A percentile compares a stretch with the other conserved stretches of the same genome.
phyloP scores from a whole-genome alignment of 2,888 invertebrate species.

The Pegoplata infirma region DNA sequence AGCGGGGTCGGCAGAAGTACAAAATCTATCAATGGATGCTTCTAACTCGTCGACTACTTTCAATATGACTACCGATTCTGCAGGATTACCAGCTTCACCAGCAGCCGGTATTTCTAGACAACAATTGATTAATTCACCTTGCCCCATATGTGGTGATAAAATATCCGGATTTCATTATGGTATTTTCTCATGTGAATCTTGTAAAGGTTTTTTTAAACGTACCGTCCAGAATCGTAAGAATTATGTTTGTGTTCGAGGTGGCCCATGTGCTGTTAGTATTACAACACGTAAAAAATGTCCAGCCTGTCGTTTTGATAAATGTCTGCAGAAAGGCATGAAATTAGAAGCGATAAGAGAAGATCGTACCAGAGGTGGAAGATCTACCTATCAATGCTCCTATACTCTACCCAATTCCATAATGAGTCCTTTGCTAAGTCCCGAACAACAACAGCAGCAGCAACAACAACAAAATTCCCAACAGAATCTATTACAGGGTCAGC shows the following conservation, averaged over 20 bases:
- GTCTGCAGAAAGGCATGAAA: conserved; percentile 97
- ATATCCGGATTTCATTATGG: conserved; percentile 99
- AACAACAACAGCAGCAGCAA: conserved; percentile 70
- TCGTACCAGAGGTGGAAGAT: conserved; percentile 95
- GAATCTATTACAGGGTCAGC: conserved; percentile 62
- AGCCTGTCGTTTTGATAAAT: conserved; percentile 97
- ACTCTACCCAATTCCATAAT: conserved; percentile 87
- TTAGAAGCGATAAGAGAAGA: conserved; percentile 97
- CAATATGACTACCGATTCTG: conserved; percentile 64
- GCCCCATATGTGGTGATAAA: conserved; percentile 96
- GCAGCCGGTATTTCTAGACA: conserved; percentile 90
- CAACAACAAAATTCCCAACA: conserved; percentile 62
- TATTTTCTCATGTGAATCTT: conserved; percentile 98
- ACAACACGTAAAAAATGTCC: conserved; percentile 97
- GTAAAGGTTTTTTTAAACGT: conserved; percentile 98
- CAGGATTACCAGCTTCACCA: conserved; percentile 75
- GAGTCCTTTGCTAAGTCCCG: conserved; percentile 78
- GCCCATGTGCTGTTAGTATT: conserved; percentile 94
- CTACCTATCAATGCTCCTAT: conserved; percentile 97
- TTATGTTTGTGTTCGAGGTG: conserved; percentile 94
- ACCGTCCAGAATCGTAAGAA: conserved; percentile 99
- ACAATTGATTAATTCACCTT: conserved; percentile 94
- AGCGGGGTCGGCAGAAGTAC: conserved; percentile 63
- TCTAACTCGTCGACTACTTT: conserved; percentile 70
- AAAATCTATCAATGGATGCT: conserved; percentile 73